Base-by-base conservation (phyloP, 2,113 vertebrate species). In the Tragulus kanchil region DNA sequence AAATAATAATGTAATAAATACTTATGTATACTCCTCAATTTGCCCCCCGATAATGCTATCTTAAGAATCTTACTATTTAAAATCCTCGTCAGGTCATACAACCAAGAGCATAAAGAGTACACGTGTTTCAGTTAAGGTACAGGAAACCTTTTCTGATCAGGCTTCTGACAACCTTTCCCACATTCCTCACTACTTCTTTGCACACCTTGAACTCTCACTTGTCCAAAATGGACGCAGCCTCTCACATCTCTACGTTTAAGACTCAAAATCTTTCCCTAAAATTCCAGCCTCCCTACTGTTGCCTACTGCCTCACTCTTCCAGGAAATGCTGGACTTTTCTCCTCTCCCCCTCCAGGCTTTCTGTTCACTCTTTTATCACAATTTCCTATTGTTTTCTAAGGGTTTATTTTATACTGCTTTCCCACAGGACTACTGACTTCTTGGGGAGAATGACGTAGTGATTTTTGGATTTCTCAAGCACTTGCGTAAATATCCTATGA, bases 381-480 rank as follows among this genome's bases (percentile, higher is more conserved):
- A 12, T 25, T 5, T 81, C 19, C 54, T 23, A 79, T 23, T 81
- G 31, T 58, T 65, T 87, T 81, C n/a, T 14, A 62, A 89, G 16
- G 58, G 31, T 67, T 93, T 59, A 65, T 48, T 71, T 83, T 75
- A 85, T 23, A 86, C 58, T 62, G 17, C 25, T 91, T 95, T 83
- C 14, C 6, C 36, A 83, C 58, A 50, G 17, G 26, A 94, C 5
- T 88, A 1, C 56, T 75, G 45, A 91, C n/a, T 90, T 94, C 56
- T 45, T 71, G 4, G 56, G 21, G 19, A 91, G 90, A 85, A 94
- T 54, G 23, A 88, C 7, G 82, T n/a, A 83, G 15, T 54, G 25
- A 85, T n/a, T 93, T 93, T 92, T 89, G 56, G 16, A 56, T 95
- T 93, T 89, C 45, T 50, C 23, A 90, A 81, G 78, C 19, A 86